Evolutionary conservation across 2,888 invertebrate genomes (phyloP).

Genomic region (Tetranychus piercei): DNA sequence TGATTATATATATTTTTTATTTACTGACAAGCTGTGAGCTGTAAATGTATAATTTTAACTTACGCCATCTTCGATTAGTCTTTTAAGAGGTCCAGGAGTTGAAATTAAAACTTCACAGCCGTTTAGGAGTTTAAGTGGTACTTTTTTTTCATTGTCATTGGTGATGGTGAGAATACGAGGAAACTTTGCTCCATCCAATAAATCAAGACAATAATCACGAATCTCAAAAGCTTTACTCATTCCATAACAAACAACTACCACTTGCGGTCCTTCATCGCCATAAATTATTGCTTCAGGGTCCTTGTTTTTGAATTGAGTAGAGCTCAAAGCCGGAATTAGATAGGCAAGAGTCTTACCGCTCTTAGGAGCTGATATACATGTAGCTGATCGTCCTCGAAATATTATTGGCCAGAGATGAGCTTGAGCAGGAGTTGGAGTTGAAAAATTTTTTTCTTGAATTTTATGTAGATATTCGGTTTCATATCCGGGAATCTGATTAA

Average conservation of each 20-base stretch:
- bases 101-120: slow-evolving; percentile 17
- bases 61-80: slow-evolving; percentile 7
- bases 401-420: slow-evolving; percentile 14
- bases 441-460: background rate
- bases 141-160: slow-evolving; percentile 5
- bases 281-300: too few species aligned
- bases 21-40: background rate
- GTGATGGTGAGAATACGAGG: background rate
- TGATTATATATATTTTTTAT: background rate
- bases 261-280: background rate
- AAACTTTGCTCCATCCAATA: background rate
- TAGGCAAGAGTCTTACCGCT: slow-evolving; percentile 16
- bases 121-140: background rate
- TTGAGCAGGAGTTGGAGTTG: background rate
- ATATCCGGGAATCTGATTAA: background rate
- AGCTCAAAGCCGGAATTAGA: slow-evolving; percentile 14
- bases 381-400: slow-evolving; percentile 4
- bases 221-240: background rate
- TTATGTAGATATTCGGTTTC: background rate
- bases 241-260: slow-evolving; percentile 14
- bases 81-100: slow-evolving; percentile 14
- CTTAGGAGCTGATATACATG: slow-evolving; percentile 13
- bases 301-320: background rate
- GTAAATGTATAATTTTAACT: background rate
- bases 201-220: background rate